Percentiles rank a stretch among this genome's conserved stretches.
These are phyloP conservation scores for Gorsachius goisagi DNA, from an alignment of 2,113 vertebrate genomes.

Conservation along the genomic window DNA sequence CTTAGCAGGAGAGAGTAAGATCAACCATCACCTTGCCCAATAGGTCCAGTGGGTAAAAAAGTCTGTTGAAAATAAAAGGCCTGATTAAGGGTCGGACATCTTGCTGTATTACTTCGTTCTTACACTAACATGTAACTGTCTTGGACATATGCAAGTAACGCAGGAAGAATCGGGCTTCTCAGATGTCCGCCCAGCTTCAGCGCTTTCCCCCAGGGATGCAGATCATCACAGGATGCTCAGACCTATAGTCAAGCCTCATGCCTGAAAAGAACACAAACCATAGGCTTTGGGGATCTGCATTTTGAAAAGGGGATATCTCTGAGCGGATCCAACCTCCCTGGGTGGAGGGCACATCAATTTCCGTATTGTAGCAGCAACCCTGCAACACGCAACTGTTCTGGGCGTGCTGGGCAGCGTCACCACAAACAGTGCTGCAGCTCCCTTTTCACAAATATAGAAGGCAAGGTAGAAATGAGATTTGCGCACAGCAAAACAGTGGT, in stretches of 20 bases:
- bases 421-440: not conserved
- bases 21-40: not conserved
- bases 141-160: not conserved
- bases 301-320: not conserved
- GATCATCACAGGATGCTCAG: not conserved
- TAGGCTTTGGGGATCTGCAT: not conserved
- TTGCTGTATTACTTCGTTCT: not conserved
- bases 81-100: not conserved
- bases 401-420: not conserved
- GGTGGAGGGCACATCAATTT: not conserved
- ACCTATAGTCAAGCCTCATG: fast-evolving
- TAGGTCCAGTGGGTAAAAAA: not conserved
- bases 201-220: not conserved
- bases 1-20: not conserved
- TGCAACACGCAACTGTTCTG: not conserved
- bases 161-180: not conserved
- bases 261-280: not conserved
- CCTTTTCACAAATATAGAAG: not conserved
- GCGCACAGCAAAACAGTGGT: not conserved
- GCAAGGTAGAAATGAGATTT: not conserved
- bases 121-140: not conserved
- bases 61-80: not conserved
- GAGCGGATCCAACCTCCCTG: not conserved
- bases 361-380: not conserved
- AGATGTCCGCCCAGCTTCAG: not conserved